phyloP scores from a whole-genome alignment of 2,888 invertebrate species.

The Crematogaster levior region DNA sequence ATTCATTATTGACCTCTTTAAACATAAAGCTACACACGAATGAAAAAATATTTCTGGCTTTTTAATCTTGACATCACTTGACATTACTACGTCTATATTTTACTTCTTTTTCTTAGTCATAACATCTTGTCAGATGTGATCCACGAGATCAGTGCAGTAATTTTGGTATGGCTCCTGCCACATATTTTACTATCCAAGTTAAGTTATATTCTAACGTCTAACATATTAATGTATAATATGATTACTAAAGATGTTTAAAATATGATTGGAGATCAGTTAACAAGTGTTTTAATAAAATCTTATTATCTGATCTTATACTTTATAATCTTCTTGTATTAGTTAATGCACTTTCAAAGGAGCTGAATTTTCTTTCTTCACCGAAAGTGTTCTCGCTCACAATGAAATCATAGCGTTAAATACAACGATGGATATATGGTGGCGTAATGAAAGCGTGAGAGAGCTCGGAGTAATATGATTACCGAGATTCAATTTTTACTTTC shows the following conservation, averaged over 20 bases:
- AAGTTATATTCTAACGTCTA: background rate
- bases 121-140: too few relatives aligned
- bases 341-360: background rate
- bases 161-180: too few relatives aligned
- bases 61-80: background rate
- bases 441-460: conserved; percentile 52
- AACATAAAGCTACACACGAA: background rate
- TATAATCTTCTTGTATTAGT: conserved; percentile 1
- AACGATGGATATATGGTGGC: conserved; percentile 31
- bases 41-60: background rate
- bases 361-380: conserved; percentile 8
- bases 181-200: background rate
- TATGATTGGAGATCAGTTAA: background rate
- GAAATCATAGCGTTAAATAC: conserved; percentile 48
- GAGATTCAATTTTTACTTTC: conserved; percentile 51
- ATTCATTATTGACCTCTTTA: background rate
- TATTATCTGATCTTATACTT: background rate
- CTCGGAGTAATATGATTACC: conserved; percentile 36
- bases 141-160: too few relatives aligned
- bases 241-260: background rate
- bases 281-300: conserved; percentile 3
- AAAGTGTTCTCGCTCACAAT: conserved; percentile 4
- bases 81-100: too few relatives aligned
- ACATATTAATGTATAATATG: background rate
- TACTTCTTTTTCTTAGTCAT: too few relatives aligned